These are phyloP conservation scores for Chiloscyllium plagiosum DNA, from an alignment of 2,113 vertebrate species.

Conservation along the genomic window DNA sequence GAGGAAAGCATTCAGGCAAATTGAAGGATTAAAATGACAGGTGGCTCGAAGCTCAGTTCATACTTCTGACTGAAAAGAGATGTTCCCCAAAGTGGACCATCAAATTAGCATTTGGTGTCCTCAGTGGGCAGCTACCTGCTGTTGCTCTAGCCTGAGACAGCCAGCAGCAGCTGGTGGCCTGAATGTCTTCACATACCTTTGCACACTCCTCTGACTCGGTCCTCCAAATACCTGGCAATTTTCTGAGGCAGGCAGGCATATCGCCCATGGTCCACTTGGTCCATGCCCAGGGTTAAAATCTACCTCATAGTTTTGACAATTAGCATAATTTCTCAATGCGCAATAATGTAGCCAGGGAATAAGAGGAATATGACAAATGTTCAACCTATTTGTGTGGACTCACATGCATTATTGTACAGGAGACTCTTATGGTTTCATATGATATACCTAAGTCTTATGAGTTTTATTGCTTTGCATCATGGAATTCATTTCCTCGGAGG, in stretches of 20 bases:
- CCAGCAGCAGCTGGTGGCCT: not conserved
- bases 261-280: not conserved
- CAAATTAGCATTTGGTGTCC: no score
- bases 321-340: not conserved
- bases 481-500: not conserved
- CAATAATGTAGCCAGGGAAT: not conserved
- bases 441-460: not conserved
- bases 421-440: not conserved
- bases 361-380: not conserved
- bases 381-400: not conserved
- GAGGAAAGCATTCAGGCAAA: no score
- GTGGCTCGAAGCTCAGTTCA: no score
- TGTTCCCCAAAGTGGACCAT: no score
- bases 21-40: no score
- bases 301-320: not conserved
- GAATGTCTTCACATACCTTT: not conserved
- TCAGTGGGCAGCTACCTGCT: no score
- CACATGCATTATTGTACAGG: no score
- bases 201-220: no score
- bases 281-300: not conserved
- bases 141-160: not conserved
- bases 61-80: no score
- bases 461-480: constrained; percentile 3
- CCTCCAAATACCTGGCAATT: not conserved
- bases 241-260: not conserved